Conservation (phyloP, 1,140 invertebrate species). For the Monochamus saltuarius region DNA sequence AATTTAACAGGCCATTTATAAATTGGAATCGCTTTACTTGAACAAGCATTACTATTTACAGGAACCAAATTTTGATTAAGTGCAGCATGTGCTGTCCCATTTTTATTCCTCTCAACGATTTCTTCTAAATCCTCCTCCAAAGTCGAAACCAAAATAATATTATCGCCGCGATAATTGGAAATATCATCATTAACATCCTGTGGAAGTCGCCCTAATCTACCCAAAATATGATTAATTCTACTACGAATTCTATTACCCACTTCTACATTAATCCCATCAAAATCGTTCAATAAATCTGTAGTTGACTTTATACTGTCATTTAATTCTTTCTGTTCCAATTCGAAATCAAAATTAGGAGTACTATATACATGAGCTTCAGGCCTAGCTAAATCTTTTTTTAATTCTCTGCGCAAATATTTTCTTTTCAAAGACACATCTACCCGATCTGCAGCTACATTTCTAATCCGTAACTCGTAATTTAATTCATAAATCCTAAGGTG, state of each 20-base stretch:
- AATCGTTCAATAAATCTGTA: constrained; percentile 10
- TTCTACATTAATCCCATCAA: constrained; percentile 1
- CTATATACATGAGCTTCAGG: background rate
- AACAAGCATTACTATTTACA: background rate
- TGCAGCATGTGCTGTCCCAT: background rate
- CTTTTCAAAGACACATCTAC: constrained; percentile 1
- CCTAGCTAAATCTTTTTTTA: constrained; percentile 5
- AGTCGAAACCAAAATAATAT: background rate
- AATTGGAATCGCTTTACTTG: background rate
- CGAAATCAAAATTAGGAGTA: background rate
- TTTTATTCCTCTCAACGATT: background rate
- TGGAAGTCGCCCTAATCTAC: constrained; percentile 5
- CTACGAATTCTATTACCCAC: constrained; percentile 9
- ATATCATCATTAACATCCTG: background rate
- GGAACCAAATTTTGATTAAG: background rate
- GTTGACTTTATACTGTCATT: constrained; percentile 9
- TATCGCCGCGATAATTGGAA: constrained; percentile 7
- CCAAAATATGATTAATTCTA: constrained; percentile 9
- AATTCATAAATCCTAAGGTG: constrained; percentile 9
- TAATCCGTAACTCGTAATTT: constrained; percentile 5
- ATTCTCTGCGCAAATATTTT: constrained; percentile 10
- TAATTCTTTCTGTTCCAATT: background rate
- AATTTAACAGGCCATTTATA: constrained; percentile 8
- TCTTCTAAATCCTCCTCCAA: constrained; percentile 6
- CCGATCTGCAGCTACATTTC: background rate